Evolutionary conservation across 2,797 vertebrate species (phyloP).

Genomic region (Pseudomugil tenellus): DNA sequence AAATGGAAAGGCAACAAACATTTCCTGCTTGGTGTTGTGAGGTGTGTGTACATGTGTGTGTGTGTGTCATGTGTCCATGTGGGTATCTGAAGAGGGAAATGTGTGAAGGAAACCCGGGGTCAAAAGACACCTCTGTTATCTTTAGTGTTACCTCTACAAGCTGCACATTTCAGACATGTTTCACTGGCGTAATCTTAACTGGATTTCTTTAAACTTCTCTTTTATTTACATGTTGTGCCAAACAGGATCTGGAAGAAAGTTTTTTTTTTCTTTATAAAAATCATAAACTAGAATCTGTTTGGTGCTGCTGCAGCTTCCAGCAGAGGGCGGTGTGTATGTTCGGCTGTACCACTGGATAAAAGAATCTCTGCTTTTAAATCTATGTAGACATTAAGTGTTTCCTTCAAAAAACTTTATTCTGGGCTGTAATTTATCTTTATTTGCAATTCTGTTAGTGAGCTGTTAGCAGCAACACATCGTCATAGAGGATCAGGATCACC

Average conservation of each 20-base stretch:
- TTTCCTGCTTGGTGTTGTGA: conserved; percentile 74
- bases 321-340: conserved; percentile 73
- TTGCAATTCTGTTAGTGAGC: background rate
- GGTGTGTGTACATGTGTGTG: conserved; percentile 20
- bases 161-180: background rate
- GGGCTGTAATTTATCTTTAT: conserved; percentile 1
- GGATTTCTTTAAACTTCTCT: background rate
- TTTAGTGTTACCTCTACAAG: background rate
- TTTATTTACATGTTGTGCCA: too few species aligned
- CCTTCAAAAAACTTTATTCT: conserved; percentile 9
- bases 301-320: conserved; percentile 46
- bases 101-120: conserved; percentile 48
- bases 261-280: too few species aligned
- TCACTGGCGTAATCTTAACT: background rate
- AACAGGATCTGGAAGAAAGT: too few species aligned
- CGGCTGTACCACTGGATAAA: conserved; percentile 10
- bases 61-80: conserved; percentile 1
- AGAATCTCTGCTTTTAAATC: background rate
- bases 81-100: conserved; percentile 28
- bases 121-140: conserved; percentile 29
- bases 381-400: background rate
- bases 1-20: conserved; percentile 81
- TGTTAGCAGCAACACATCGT: too few species aligned
- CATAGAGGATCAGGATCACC: background rate
- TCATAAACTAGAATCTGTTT: background rate